phyloP scores from a whole-genome alignment of 2,888 invertebrate species.

The Drosophila austrosaltans region DNA sequence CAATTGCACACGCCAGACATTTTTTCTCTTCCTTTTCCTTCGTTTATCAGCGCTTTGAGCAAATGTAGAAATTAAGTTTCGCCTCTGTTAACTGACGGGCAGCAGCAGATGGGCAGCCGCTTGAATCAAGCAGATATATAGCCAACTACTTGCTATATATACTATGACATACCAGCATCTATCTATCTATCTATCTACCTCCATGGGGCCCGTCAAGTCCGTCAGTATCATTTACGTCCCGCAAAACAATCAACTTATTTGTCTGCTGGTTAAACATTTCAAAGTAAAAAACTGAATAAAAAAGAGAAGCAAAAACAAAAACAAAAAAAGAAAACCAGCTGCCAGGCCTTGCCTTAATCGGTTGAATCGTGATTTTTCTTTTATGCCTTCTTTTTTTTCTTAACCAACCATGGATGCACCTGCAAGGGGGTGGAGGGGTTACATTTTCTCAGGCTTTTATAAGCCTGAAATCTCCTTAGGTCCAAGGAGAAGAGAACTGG shows the following conservation, averaged over 20 bases:
- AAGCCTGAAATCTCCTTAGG: no score
- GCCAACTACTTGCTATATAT: neutral
- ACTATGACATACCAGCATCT: neutral
- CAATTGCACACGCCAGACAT: conserved; percentile 9
- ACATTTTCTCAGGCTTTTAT: neutral
- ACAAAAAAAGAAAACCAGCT: conserved; percentile 24
- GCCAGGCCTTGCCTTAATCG: conserved; percentile 33
- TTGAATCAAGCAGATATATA: conserved; percentile 11
- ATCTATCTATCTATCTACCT: neutral
- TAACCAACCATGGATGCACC: neutral
- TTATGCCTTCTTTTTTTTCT: neutral
- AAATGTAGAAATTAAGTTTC: conserved; percentile 79
- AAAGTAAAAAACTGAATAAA: conserved; percentile 40
- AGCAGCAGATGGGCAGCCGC: conserved; percentile 15
- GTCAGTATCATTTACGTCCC: conserved; percentile 73
- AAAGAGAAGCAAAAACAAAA: neutral
- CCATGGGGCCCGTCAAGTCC: conserved; percentile 32
- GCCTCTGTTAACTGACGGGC: conserved; percentile 31
- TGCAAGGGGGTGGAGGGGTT: neutral
- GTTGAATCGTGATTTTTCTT: conserved; percentile 40
- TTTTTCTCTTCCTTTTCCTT: conserved; percentile 3
- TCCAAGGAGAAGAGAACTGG: no score
- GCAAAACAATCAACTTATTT: conserved; percentile 72
- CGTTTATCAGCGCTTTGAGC: conserved; percentile 54
- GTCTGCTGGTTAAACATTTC: conserved; percentile 64